A percentile compares a stretch with the other conserved stretches of the same genome.
Evolutionary conservation across 2,113 vertebrate species (phyloP).

Genomic region (Pardalotus punctatus): DNA sequence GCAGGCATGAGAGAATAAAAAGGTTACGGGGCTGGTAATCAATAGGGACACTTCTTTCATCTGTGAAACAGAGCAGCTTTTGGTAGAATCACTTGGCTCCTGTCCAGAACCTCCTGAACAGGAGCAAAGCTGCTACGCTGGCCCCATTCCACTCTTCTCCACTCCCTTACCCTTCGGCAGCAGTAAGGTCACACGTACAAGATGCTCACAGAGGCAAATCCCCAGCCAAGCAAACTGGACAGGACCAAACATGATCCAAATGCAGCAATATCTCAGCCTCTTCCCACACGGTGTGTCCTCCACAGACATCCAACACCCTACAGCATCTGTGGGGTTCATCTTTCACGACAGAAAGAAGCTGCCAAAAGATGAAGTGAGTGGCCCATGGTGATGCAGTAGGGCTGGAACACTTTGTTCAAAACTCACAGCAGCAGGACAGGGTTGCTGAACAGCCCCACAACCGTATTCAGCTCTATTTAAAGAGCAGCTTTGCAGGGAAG

Average conservation of each 20-base stretch:
- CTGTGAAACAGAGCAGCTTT: conserved; percentile 14
- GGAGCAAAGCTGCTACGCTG: background rate
- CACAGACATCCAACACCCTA: background rate
- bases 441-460: background rate
- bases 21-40: conserved; percentile 2
- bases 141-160: background rate
- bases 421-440: background rate
- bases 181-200: background rate
- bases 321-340: rapidly evolving
- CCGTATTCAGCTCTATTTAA: background rate
- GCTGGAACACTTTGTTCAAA: background rate
- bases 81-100: conserved; percentile 15
- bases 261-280: background rate
- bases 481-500: background rate
- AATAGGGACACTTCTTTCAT: conserved; percentile 4
- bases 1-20: background rate
- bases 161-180: conserved; percentile 23
- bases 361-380: background rate
- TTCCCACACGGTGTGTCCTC: background rate
- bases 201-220: background rate
- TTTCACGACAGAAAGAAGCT: background rate
- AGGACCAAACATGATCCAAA: background rate
- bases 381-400: background rate
- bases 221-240: background rate
- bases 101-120: background rate